These are phyloP conservation scores for Megaptera novaeangliae DNA, from an alignment of 2,113 vertebrate species.

Conservation along the genomic window DNA sequence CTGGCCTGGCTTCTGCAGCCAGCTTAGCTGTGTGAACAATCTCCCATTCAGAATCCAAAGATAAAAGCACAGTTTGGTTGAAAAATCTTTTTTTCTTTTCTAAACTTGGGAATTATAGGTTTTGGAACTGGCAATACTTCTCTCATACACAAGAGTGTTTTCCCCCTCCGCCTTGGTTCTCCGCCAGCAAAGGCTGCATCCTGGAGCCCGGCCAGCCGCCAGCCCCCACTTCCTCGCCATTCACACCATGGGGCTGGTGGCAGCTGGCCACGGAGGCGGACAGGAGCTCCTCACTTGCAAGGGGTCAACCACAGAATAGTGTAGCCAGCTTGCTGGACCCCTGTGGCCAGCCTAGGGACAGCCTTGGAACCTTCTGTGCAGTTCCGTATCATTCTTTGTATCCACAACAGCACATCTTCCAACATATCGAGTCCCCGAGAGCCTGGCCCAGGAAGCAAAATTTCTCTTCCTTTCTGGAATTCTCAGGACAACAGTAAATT, in stretches of 20 bases:
- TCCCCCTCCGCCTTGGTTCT: conserved; percentile 71
- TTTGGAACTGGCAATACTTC: conserved; percentile 80
- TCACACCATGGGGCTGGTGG: conserved; percentile 67
- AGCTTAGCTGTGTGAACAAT: conserved; percentile 81
- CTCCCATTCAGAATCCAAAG: conserved; percentile 80
- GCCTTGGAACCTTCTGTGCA: conserved; percentile 51
- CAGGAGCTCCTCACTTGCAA: conserved; percentile 78
- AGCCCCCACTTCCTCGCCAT: conserved; percentile 60
- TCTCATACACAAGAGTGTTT: conserved; percentile 78
- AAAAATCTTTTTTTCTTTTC: conserved; percentile 73
- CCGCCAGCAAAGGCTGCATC: conserved; percentile 76
- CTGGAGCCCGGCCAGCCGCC: conserved; percentile 76
- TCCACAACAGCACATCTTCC: not conserved
- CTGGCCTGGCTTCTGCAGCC: conserved; percentile 81
- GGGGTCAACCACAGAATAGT: conserved; percentile 76
- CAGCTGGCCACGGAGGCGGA: conserved; percentile 75
- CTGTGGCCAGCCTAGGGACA: conserved; percentile 26
- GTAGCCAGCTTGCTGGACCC: conserved; percentile 73
- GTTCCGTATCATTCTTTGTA: conserved; percentile 52
- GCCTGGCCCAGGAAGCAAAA: not conserved
- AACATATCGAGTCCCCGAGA: not conserved
- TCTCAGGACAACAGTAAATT: conserved; percentile 23
- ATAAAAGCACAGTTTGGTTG: conserved; percentile 82
- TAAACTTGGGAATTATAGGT: conserved; percentile 81
- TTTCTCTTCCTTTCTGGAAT: conserved; percentile 37